Percentiles rank a stretch among this genome's conserved stretches.
Evolutionary conservation across 2,888 invertebrate genomes (phyloP).

Genomic region (Agriopis marginaria): DNA sequence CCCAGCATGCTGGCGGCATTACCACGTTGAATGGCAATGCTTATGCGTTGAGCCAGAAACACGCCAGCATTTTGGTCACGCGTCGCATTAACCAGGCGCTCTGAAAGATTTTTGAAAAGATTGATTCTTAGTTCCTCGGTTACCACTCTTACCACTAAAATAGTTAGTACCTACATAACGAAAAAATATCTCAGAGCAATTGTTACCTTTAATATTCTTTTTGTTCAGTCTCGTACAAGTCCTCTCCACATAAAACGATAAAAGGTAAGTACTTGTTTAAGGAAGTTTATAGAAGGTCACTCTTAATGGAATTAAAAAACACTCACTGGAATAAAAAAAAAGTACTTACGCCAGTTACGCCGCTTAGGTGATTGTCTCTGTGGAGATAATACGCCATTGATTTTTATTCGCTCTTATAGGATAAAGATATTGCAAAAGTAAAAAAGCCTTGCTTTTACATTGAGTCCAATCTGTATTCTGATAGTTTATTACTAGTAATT

Average conservation of each 20-base stretch:
- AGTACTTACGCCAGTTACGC: conserved; percentile 13
- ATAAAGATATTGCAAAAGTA: not conserved
- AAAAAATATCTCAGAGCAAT: not conserved
- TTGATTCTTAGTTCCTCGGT: too few species aligned
- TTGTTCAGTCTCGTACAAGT: conserved; percentile 13
- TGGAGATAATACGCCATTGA: conserved; percentile 23
- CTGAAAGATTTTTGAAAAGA: too few species aligned
- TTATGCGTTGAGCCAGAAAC: too few species aligned
- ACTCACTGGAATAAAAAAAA: conserved; percentile 25
- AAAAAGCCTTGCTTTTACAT: too few species aligned
- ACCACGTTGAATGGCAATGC: too few species aligned
- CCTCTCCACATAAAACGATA: conserved; percentile 19
- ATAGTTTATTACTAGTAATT: too few species aligned
- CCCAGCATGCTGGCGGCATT: too few species aligned
- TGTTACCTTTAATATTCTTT: conserved; percentile 5
- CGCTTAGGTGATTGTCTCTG: conserved; percentile 27
- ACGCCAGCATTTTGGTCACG: too few species aligned
- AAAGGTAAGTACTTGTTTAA: conserved; percentile 17
- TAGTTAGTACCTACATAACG: not conserved
- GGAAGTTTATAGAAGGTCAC: conserved; percentile 33
- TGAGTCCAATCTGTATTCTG: too few species aligned
- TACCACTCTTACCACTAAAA: too few species aligned
- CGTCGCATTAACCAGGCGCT: too few species aligned
- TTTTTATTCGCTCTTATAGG: conserved; percentile 25
- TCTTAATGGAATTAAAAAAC: conserved; percentile 34